A percentile compares a stretch with the other conserved stretches of the same genome.
Evolutionary conservation across 1,140 invertebrate genomes (phyloP).

Genomic region (Hydropsyche tenuis): DNA sequence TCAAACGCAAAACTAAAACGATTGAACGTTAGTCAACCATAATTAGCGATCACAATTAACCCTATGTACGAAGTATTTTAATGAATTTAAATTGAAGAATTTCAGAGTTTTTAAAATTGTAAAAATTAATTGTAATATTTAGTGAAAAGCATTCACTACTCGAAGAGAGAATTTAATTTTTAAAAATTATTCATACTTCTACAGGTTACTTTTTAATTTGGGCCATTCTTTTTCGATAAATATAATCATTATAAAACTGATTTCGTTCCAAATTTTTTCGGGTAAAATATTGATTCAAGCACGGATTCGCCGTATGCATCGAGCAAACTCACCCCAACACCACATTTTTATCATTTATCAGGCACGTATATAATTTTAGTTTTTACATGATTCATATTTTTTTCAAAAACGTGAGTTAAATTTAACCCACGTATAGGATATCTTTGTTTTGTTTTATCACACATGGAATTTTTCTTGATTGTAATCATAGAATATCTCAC

Average conservation of each 20-base stretch:
- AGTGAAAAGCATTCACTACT: constrained; percentile 24
- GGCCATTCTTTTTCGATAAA: not conserved
- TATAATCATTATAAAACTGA: not conserved
- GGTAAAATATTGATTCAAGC: too few relatives aligned
- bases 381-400: too few relatives aligned
- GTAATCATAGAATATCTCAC: constrained; percentile 45
- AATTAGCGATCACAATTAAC: not conserved
- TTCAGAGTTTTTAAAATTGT: constrained; percentile 12
- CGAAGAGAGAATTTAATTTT: constrained; percentile 9
- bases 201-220: not conserved
- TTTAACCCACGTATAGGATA: too few relatives aligned
- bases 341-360: too few relatives aligned
- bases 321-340: too few relatives aligned
- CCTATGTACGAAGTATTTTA: not conserved
- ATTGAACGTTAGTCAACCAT: not conserved
- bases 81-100: not conserved
- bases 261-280: too few relatives aligned
- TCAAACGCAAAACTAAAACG: not conserved
- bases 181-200: constrained; percentile 12
- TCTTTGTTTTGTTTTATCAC: not conserved
- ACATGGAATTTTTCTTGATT: constrained; percentile 24
- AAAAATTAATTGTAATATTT: constrained; percentile 26
- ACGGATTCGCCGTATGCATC: too few relatives aligned
- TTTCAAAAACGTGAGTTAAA: too few relatives aligned
- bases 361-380: too few relatives aligned